Percentiles rank a stretch among this genome's conserved stretches.
Evolutionary conservation across 2,797 vertebrate genomes (phyloP).

Genomic region (Lepus oiostolus): DNA sequence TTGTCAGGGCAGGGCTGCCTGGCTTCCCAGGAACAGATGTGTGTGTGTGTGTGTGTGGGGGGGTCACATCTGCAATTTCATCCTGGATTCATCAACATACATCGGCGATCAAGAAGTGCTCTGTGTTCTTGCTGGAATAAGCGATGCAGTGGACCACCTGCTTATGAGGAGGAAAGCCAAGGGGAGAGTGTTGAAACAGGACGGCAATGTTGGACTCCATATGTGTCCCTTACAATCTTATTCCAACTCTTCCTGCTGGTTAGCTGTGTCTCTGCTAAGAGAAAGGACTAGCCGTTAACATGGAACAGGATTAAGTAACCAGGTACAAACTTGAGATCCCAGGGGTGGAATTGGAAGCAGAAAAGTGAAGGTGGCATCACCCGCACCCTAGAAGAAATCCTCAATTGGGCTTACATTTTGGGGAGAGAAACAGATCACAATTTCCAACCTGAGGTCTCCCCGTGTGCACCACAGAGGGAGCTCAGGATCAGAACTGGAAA

Average conservation of each 20-base stretch:
- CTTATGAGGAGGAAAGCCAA: not conserved
- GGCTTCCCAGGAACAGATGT: too few species aligned
- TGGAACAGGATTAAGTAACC: not conserved
- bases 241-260: not conserved
- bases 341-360: not conserved
- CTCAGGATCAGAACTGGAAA: conserved; percentile 29
- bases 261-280: not conserved
- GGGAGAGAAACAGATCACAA: not conserved
- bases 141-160: not conserved
- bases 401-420: conserved; percentile 2
- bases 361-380: conserved; percentile 1
- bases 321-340: not conserved
- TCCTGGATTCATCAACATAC: not conserved
- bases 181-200: not conserved
- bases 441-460: not conserved
- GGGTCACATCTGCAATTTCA: not conserved
- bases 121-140: not conserved
- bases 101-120: not conserved
- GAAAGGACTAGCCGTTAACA: not conserved
- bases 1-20: not conserved
- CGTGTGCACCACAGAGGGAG: not conserved
- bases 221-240: not conserved
- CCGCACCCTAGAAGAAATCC: not conserved
- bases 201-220: not conserved
- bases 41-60: not conserved